Base-by-base conservation (phyloP, 2,888 invertebrate species). In the Cantharis rustica region DNA sequence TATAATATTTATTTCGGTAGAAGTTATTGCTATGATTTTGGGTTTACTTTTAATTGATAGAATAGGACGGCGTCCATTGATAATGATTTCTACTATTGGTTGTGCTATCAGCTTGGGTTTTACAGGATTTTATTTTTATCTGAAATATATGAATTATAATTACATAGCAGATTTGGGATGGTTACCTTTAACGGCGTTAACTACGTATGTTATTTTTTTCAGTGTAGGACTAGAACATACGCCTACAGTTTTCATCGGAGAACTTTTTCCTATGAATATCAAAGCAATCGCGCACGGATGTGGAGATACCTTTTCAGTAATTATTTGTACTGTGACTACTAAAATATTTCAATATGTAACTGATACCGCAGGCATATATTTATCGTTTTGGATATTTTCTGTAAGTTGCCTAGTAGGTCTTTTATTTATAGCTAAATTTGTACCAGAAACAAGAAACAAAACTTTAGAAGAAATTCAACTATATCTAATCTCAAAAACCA, bases 381-480 rank as follows among this genome's bases (percentile, higher is more conserved):
- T 91, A 82, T 91, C 92, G 79, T 93, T 93, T 86, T 91, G 91
- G 88, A 91, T 91, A 83, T 93, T 93, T 86, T 89, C 92, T 0
- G 83, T 88, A 9, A 92, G 91, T 84, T 92, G 92, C 47, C 86
- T 91, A 17, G 78, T 92, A 75, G 93, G 93, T 0, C 87, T 93
- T 70, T 86, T 91, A 76, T 93, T 92, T 85, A 91, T 93, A 83
- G 81, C 90, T 61, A 87, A 90, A 27, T 87, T 90, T 80, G 90
- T 93, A 23, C 93, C 93, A 0, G 93, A 93, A 86, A 93, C 93
- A 3, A 93, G 92, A 85, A 93, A 93, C 74, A 93, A 93, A 84
- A 92, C 93, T 5, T 90, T 93, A 83, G 90, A 92, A 71, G 90
- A 91, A 83, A 93, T 93, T 82, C 93, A 93, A 83, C 90, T 92